phyloP scores from a whole-genome alignment of 2,797 vertebrate genomes.

The Microtus agrestis region DNA sequence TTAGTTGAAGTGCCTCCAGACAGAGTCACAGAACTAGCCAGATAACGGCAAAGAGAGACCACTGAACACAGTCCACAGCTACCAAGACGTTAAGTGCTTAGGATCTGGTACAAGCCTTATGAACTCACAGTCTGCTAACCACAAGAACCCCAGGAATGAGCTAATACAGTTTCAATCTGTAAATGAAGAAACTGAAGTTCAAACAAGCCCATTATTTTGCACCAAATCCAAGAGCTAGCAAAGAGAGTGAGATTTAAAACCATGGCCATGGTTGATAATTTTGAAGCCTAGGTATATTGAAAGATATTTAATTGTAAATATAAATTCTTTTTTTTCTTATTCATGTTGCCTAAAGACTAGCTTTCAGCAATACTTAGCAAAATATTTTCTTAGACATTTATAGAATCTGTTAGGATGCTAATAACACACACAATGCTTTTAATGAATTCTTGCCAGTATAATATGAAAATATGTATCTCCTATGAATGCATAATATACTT shows the following conservation, averaged over 20 bases:
- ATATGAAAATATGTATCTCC: neutral
- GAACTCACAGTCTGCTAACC: too few relatives aligned
- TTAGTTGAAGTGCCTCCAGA: neutral
- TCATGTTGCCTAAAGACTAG: neutral
- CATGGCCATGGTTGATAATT: neutral
- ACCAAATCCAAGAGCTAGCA: neutral
- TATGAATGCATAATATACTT: neutral
- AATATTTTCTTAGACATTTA: constrained; percentile 23
- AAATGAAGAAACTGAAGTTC: neutral
- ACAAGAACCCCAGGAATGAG: neutral
- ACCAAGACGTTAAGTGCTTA: neutral
- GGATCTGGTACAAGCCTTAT: neutral
- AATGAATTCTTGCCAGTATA: neutral
- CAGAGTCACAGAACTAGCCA: neutral
- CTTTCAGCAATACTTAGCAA: neutral
- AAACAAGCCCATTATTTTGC: neutral
- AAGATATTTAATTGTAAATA: constrained; percentile 41
- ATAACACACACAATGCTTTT: neutral
- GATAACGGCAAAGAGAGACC: neutral
- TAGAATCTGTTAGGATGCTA: neutral
- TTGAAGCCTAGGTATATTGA: neutral
- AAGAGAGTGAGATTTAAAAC: neutral
- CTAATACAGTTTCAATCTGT: neutral
- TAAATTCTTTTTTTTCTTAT: neutral
- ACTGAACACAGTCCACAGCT: neutral